phyloP scores from a whole-genome alignment of 2,113 vertebrate genomes.

The Aspiorhynchus laticeps region DNA sequence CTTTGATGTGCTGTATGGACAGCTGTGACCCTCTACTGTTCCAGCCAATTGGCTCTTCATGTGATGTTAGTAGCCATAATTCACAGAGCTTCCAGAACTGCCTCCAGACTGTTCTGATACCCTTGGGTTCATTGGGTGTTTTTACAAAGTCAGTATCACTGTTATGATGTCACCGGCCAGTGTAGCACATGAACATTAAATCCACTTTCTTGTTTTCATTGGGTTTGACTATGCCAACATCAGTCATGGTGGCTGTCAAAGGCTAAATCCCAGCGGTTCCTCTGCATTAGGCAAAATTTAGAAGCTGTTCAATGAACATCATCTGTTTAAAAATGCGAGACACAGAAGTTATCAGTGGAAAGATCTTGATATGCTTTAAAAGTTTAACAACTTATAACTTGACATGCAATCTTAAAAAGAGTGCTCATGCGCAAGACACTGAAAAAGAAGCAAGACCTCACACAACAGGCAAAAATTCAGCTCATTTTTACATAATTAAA shows the following conservation, averaged over 20 bases:
- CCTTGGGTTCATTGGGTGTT: neutral
- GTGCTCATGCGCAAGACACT: neutral
- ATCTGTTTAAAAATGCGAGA: neutral
- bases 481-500: neutral
- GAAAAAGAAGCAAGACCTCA: too few relatives aligned
- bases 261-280: neutral
- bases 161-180: conserved; percentile 30
- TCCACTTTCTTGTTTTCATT: conserved; percentile 29
- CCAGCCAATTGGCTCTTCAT: conserved; percentile 23
- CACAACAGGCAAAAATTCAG: neutral
- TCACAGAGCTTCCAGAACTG: neutral
- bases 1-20: conserved; percentile 20
- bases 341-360: neutral
- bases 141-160: conserved; percentile 3
- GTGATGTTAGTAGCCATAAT: conserved; percentile 32
- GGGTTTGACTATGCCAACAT: conserved; percentile 6
- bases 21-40: conserved; percentile 27
- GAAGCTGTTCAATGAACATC: neutral
- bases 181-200: conserved; percentile 3
- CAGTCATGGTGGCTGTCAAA: conserved; percentile 39
- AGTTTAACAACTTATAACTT: neutral
- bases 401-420: neutral
- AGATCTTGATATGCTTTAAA: neutral
- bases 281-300: conserved; percentile 20
- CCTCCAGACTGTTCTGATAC: conserved; percentile 8